These are phyloP conservation scores for Myzus persicae DNA, from an alignment of 1,140 invertebrate species.

Conservation along the genomic window DNA sequence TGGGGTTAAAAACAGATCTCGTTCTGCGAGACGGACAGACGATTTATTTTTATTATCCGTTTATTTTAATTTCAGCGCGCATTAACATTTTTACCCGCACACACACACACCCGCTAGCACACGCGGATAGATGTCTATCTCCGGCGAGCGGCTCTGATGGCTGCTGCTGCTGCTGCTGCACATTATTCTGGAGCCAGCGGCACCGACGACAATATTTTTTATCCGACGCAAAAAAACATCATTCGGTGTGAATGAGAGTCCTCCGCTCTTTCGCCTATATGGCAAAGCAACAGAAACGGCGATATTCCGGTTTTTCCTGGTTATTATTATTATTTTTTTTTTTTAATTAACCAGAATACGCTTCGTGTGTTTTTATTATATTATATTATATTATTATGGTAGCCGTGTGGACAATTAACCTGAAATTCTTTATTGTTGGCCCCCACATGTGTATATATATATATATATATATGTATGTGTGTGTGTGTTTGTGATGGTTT, in stretches of 20 bases:
- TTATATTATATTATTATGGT: constrained; percentile 29
- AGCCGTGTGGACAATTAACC: constrained; percentile 34
- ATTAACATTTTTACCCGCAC: constrained; percentile 49
- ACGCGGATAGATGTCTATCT: constrained; percentile 55
- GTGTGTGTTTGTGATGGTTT: background rate
- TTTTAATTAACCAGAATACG: constrained; percentile 57
- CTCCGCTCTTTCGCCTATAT: constrained; percentile 25
- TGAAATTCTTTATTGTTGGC: constrained; percentile 47
- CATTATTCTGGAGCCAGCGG: background rate
- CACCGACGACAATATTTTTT: constrained; percentile 26
- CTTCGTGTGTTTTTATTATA: constrained; percentile 35
- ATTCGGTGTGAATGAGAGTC: constrained; percentile 33
- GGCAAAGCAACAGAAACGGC: constrained; percentile 2
- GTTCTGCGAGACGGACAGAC: constrained; percentile 56
- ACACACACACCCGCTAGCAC: background rate
- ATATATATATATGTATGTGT: background rate
- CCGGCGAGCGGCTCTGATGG: background rate
- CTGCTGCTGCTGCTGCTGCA: background rate
- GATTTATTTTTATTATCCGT: constrained; percentile 58
- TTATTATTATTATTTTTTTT: constrained; percentile 9
- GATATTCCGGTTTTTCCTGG: constrained; percentile 50
- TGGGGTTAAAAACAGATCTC: constrained; percentile 46
- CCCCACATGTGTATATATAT: background rate
- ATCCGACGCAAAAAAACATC: constrained; percentile 38
- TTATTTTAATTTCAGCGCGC: constrained; percentile 56